A percentile compares a stretch with the other conserved stretches of the same genome.
Conservation (phyloP, 1,140 invertebrate species). For the Leguminivora glycinivorella region DNA sequence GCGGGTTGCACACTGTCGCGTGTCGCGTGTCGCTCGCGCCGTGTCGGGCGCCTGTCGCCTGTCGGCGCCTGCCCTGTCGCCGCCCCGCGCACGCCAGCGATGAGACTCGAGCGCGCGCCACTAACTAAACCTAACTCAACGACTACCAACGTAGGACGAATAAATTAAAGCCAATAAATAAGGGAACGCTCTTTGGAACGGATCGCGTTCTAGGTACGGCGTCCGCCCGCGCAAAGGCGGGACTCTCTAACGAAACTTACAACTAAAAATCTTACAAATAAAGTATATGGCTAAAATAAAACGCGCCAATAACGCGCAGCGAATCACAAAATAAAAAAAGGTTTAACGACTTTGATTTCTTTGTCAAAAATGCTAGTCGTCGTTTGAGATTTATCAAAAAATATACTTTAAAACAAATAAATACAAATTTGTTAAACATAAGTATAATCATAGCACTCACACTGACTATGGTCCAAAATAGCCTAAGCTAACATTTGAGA, state of each 20-base stretch:
- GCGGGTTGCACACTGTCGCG: slow-evolving; percentile 33
- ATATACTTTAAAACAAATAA: slow-evolving; percentile 6
- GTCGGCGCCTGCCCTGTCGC: slow-evolving; percentile 36
- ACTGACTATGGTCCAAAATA: slow-evolving; percentile 36
- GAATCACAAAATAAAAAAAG: not conserved
- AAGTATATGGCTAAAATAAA: slow-evolving; percentile 23
- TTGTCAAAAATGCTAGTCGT: not conserved
- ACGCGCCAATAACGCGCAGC: not conserved
- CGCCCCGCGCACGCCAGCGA: slow-evolving; percentile 29
- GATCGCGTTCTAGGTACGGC: slow-evolving; percentile 60
- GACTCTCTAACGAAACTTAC: slow-evolving; percentile 1
- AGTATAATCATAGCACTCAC: slow-evolving; percentile 40
- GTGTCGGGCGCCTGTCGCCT: slow-evolving; percentile 35
- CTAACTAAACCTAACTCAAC: slow-evolving; percentile 39
- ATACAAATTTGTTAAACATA: slow-evolving; percentile 10
- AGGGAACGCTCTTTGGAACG: slow-evolving; percentile 66
- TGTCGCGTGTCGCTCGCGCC: slow-evolving; percentile 41
- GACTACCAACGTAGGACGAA: slow-evolving; percentile 45
- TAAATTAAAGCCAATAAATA: slow-evolving; percentile 56
- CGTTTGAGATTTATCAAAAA: slow-evolving; percentile 10
- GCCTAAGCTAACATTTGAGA: slow-evolving; percentile 19
- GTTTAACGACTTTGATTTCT: not conserved
- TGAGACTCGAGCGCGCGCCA: slow-evolving; percentile 25
- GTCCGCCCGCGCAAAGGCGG: slow-evolving; percentile 32
- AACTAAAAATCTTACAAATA: slow-evolving; percentile 21